Percentiles rank a stretch among this genome's conserved stretches.
These are phyloP conservation scores for Ciconia nigra DNA, from an alignment of 2,797 vertebrate species.

Conservation along the genomic window DNA sequence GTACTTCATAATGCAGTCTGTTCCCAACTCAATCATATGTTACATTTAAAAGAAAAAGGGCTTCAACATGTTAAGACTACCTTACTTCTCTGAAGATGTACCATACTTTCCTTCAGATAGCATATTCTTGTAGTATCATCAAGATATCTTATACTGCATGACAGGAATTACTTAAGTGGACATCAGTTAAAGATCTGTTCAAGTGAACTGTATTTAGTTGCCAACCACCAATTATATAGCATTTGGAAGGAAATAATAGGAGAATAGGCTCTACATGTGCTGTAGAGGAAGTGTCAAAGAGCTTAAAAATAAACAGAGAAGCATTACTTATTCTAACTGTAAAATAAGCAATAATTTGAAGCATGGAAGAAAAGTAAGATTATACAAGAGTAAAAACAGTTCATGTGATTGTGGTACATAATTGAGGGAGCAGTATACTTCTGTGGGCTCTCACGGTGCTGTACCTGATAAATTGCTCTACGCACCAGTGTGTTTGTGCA, in stretches of 20 bases:
- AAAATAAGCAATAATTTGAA: not conserved
- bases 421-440: not conserved
- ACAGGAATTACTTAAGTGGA: not conserved
- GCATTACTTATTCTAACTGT: not conserved
- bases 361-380: not conserved
- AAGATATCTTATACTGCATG: not conserved
- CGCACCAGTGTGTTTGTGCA: not conserved
- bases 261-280: not conserved
- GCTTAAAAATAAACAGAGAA: slow-evolving; percentile 13
- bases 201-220: not conserved
- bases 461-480: not conserved
- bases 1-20: slow-evolving; percentile 53
- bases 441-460: not conserved
- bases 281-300: slow-evolving; percentile 38
- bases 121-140: not conserved
- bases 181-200: not conserved
- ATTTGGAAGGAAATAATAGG: not conserved
- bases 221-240: not conserved
- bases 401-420: fast-evolving
- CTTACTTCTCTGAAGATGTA: not conserved
- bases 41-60: slow-evolving; percentile 13
- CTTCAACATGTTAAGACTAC: slow-evolving; percentile 21
- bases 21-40: slow-evolving; percentile 50
- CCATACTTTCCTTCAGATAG: not conserved
- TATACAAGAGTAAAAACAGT: not conserved